A percentile compares a stretch with the other conserved stretches of the same genome.
These are phyloP conservation scores for Todiramphus saurophagus DNA, from an alignment of 2,113 vertebrate species.

Conservation along the genomic window DNA sequence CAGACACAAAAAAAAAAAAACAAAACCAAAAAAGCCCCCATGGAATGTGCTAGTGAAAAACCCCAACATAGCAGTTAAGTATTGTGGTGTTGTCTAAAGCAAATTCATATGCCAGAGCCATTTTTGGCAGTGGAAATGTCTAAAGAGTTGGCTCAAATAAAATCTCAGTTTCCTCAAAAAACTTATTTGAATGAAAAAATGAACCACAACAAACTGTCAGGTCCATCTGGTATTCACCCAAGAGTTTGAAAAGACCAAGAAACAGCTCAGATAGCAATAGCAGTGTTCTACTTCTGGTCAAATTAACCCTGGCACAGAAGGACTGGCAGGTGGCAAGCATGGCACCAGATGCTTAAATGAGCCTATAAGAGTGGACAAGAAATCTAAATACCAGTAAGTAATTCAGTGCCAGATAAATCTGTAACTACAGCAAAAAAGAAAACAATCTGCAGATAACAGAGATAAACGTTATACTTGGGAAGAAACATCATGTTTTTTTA, in stretches of 20 bases:
- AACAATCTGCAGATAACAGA: background rate
- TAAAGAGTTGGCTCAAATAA: background rate
- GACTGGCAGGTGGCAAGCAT: background rate
- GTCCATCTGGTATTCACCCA: background rate
- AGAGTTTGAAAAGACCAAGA: background rate
- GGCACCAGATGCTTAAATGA: background rate
- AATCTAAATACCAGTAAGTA: background rate
- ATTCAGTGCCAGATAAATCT: background rate
- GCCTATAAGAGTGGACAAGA: background rate
- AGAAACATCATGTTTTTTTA: background rate
- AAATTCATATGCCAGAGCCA: background rate
- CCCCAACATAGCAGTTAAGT: rapidly evolving
- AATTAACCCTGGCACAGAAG: background rate
- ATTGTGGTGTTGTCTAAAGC: background rate
- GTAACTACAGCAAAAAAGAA: background rate
- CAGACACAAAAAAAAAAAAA: background rate
- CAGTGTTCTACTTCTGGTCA: background rate
- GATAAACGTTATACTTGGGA: background rate
- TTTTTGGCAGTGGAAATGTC: background rate
- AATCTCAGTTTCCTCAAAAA: background rate
- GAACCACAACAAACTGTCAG: background rate
- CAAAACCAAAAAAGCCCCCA: background rate
- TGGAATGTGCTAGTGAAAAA: background rate
- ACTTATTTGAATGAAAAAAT: background rate
- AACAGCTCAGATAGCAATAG: background rate